Percentiles rank a stretch among this genome's conserved stretches.
These are phyloP conservation scores for Epinephelus coioides DNA, from an alignment of 2,797 vertebrate species.

Conservation along the genomic window DNA sequence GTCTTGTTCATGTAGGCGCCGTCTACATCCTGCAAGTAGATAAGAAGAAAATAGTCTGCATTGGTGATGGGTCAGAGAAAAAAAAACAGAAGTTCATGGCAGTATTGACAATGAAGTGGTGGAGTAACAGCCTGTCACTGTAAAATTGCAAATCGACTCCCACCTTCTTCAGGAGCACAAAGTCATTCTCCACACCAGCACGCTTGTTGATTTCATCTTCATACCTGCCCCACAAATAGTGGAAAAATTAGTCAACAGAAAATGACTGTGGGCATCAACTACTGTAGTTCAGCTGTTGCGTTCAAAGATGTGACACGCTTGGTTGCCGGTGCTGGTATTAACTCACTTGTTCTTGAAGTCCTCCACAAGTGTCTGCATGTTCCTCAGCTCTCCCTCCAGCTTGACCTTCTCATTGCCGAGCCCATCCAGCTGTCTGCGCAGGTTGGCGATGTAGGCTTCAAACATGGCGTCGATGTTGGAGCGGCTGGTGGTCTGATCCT, in stretches of 20 bases:
- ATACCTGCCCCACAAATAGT: constrained; percentile 83
- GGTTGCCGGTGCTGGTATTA: neutral
- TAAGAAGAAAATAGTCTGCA: neutral
- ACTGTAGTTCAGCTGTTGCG: neutral
- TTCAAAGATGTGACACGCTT: neutral
- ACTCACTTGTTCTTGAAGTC: constrained; percentile 88
- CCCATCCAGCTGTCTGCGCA: constrained; percentile 87
- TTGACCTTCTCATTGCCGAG: constrained; percentile 86
- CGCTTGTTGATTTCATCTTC: constrained; percentile 98
- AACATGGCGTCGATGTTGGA: constrained; percentile 85
- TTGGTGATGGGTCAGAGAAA: neutral
- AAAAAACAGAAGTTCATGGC: neutral
- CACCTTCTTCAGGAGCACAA: constrained; percentile 97
- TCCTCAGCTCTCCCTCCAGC: constrained; percentile 85
- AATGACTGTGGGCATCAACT: neutral
- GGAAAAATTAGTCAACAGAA: constrained; percentile 1
- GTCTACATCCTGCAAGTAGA: constrained; percentile 90
- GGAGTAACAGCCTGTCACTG: neutral
- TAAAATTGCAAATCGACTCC: constrained; percentile 22
- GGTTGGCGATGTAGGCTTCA: constrained; percentile 83
- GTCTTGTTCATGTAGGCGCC: constrained; percentile 91
- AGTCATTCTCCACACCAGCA: constrained; percentile 92
- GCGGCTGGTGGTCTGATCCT: constrained; percentile 86
- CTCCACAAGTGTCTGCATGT: constrained; percentile 86
- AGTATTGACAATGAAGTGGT: neutral